phyloP scores from a whole-genome alignment of 2,888 invertebrate species.

The Acrobasis consociella region DNA sequence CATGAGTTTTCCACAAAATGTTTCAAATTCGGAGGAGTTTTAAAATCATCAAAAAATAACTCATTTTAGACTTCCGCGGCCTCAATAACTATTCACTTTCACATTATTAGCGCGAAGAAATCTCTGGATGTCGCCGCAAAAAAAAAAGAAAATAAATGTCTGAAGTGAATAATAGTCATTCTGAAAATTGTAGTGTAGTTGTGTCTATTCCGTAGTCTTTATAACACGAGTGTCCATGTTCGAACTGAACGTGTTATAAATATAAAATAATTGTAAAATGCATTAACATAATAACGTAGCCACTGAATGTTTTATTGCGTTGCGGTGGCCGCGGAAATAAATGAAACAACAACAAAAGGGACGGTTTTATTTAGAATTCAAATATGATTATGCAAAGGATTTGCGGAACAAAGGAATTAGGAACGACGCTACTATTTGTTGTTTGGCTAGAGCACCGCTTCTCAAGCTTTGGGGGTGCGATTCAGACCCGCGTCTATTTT shows the following conservation, averaged over 20 bases:
- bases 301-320: slow-evolving; percentile 20
- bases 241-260: slow-evolving; percentile 18
- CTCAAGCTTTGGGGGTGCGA: not conserved
- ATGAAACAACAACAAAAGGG: slow-evolving; percentile 23
- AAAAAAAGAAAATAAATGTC: too few species aligned
- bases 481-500: too few species aligned
- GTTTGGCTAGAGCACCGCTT: slow-evolving; percentile 2
- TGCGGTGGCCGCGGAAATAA: slow-evolving; percentile 19
- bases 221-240: not conserved
- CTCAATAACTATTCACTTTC: too few species aligned
- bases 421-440: slow-evolving; percentile 24
- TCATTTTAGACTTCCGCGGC: too few species aligned
- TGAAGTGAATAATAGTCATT: too few species aligned
- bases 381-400: slow-evolving; percentile 46
- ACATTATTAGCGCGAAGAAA: too few species aligned
- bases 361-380: slow-evolving; percentile 39
- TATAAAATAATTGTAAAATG: slow-evolving; percentile 22
- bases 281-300: slow-evolving; percentile 19
- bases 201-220: not conserved
- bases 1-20: too few species aligned
- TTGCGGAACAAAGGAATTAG: slow-evolving; percentile 43
- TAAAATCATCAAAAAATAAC: too few species aligned
- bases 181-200: not conserved
- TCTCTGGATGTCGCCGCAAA: too few species aligned
- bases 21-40: too few species aligned